A percentile compares a stretch with the other conserved stretches of the same genome.
Conservation (phyloP, 1,140 invertebrate genomes). For the Temnothorax longispinosus region DNA sequence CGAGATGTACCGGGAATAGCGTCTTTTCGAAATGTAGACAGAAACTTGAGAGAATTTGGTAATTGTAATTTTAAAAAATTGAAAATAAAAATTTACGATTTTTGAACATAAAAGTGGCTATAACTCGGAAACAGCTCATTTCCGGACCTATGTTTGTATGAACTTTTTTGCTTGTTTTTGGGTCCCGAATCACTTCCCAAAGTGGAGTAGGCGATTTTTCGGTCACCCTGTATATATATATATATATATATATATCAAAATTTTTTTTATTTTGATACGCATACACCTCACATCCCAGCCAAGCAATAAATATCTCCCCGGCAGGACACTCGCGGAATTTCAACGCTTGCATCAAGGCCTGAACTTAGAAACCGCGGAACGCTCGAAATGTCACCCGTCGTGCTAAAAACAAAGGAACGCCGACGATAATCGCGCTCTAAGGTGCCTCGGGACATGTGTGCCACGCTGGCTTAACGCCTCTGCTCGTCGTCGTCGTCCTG, state of each 20-base stretch:
- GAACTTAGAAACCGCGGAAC: constrained; percentile 43
- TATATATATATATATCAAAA: neutral
- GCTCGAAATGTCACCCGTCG: constrained; percentile 67
- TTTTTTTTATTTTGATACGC: neutral
- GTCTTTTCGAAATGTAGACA: too few species aligned
- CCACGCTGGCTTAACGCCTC: constrained; percentile 57
- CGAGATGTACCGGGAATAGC: too few species aligned
- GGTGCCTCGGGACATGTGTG: constrained; percentile 52
- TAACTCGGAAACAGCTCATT: too few species aligned
- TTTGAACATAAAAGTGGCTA: too few species aligned
- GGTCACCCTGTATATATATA: too few species aligned
- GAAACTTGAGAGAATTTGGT: too few species aligned
- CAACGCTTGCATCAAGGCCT: constrained; percentile 65
- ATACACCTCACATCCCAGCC: neutral
- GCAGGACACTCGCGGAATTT: constrained; percentile 44
- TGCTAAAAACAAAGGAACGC: constrained; percentile 68
- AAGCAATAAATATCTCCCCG: constrained; percentile 30
- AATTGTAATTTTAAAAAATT: too few species aligned
- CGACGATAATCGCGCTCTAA: constrained; percentile 36
- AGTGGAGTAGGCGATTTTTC: too few species aligned
- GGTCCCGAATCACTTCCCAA: too few species aligned
- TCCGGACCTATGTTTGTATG: too few species aligned
- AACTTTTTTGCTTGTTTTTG: too few species aligned
- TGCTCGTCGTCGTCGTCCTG: constrained; percentile 49
- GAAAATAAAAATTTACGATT: too few species aligned